Base-by-base conservation (phyloP, 92 coral and sea anemone species). In the Epizoanthus scotinus region DNA sequence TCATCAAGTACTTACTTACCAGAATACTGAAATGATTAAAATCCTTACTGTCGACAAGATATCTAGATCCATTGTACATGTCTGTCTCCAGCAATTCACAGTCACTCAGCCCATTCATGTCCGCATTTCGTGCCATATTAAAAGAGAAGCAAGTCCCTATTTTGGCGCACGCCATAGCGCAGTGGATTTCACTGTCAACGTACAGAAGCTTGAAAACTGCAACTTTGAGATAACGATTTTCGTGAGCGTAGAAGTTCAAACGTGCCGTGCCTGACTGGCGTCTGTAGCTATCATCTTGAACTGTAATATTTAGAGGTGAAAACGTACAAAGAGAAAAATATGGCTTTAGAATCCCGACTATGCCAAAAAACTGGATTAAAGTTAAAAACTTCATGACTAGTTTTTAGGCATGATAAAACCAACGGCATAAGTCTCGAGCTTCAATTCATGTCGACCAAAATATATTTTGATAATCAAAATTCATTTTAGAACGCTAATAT, bases 11-110 rank as follows among this genome's bases (percentile, higher is more conserved):
- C 19, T 49, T 21, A 74, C 79, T 74, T 74, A 74, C 79, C 79
- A 74, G 36, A 44, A 74, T 74, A 8, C 79, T 22, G 36, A 57
- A 74, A 74, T 74, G 79, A 38, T 74, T 29, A 58, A 74, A 74
- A 12, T 74, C 50, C 66, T 1, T 74, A n/a, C 61, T 74, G 66
- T 15, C 13, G 5, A n/a, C 27, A 36, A 74, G 66, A 74, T 17
- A 14, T 56, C 19, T 28, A 1, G 79, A 74, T 31, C 66, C 62
- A 36, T 57, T 74, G 50, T 74, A 74, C 79, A 74, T 74, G 57
- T 74, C 79, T 12, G 79, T 74, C 36, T 74, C 53, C 4, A 74
- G 79, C n/a, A 74, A 36, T 29, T 74, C 67, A 29, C 79, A 74
- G 2, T 55, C 64, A 55, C 29, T 56, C 26, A 27, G 79, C 1